Evolutionary conservation across 1,140 invertebrate species (phyloP).

Genomic region (Calephelis virginiensis): DNA sequence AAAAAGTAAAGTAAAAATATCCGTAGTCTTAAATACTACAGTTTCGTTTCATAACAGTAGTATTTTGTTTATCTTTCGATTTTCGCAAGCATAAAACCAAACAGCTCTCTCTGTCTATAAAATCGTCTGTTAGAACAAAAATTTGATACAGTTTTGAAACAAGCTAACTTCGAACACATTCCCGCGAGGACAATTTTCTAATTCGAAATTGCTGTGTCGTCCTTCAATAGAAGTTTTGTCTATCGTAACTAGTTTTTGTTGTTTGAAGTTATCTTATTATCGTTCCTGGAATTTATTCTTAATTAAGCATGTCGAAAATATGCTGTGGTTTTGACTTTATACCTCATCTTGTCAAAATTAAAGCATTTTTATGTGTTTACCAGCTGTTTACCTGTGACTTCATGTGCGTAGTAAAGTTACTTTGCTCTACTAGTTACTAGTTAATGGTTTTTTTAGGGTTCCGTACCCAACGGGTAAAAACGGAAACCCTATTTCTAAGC

Average conservation of each 20-base stretch:
- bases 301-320: neutral
- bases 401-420: too few species aligned
- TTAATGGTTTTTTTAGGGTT: too few species aligned
- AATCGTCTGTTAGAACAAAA: slow-evolving; percentile 4
- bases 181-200: slow-evolving; percentile 1
- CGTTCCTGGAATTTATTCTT: neutral
- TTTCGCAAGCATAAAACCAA: neutral
- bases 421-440: too few species aligned
- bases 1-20: too few species aligned
- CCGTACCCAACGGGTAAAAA: too few species aligned
- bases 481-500: too few species aligned
- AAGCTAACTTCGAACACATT: neutral
- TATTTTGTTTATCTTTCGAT: neutral
- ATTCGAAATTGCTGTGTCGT: neutral
- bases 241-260: slow-evolving; percentile 1
- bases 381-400: too few species aligned
- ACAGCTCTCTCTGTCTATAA: neutral
- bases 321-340: too few species aligned
- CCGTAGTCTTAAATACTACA: too few species aligned
- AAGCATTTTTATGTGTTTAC: too few species aligned
- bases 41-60: neutral
- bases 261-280: neutral
- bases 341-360: too few species aligned
- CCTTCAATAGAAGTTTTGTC: neutral
- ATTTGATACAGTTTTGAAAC: neutral